Evolutionary conservation across 2,113 vertebrate species (phyloP), one percentile per base, ranked within the genome.

Genomic region (Pedetes capensis): DNA sequence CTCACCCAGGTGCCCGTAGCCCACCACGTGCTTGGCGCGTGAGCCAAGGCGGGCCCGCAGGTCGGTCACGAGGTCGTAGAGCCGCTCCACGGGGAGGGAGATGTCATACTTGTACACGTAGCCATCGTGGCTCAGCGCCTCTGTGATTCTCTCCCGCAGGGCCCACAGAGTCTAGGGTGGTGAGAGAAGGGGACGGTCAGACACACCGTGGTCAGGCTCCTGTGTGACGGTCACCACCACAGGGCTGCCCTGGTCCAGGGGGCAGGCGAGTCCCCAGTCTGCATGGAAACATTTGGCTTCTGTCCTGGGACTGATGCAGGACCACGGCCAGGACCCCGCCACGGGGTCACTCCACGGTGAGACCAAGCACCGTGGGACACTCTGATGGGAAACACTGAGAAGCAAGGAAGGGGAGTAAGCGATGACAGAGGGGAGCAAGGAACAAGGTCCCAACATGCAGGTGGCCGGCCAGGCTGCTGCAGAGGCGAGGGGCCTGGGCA

Each of bases 1-100:
- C 99, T 98, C 91, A 99, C 99, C 99, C 49, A 99, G 89, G 89
- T 99, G 99, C 80, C 99, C 99, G 0, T 99, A 99, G 96, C 99
- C 99, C 96, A 99, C 99, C 93, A 99, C 99, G 0, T 95, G 99
- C 97, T 98, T 99, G 89, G 99, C 99, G 1, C 12, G 86, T 0
- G 5, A 69, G 74, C 99, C 98, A 44, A 99, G 98, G 6, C 98
- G 99, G 92, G 94, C 69, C 32, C 99, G 98, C 96, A 97, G 98
- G 74, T 99, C 99, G 0, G 87, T 97, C 83, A 99, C 99, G 0
- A 99, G 98, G 92, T 99, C 98, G 14, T 99, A 99, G 53, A 99
- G 98, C 95, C 90, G 98, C 63, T 98, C 98, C 97, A 99, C 97
- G 0, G 99, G 99, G 44, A 99, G 98, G 0, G 99, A 99, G 94